Evolutionary conservation across 2,113 vertebrate genomes (phyloP).

Genomic region (Eulemur rufifrons): DNA sequence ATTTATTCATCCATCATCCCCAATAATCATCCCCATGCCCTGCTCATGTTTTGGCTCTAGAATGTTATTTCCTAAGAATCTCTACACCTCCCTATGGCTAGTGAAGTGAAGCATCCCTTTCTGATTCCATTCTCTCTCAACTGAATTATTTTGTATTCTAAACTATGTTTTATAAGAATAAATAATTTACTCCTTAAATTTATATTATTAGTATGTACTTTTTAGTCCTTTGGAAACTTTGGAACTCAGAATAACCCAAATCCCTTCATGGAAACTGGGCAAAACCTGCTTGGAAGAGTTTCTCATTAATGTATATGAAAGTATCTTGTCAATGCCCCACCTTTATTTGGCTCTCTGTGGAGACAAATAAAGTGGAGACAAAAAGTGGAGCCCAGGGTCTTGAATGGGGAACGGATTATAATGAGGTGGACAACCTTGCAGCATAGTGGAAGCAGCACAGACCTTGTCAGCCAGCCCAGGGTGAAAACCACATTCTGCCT

Average conservation of each 20-base stretch:
- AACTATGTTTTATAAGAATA: neutral
- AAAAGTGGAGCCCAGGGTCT: neutral
- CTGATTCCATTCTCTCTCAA: slow-evolving; percentile 2
- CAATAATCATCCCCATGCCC: neutral
- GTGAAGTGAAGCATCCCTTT: neutral
- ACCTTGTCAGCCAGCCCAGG: neutral
- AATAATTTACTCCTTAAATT: neutral
- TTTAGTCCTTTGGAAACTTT: neutral
- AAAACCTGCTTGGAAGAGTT: slow-evolving; percentile 3
- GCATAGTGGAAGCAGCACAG: neutral
- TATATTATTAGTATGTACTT: neutral
- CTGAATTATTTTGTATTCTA: neutral
- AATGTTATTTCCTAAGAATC: neutral
- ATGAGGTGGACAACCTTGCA: neutral
- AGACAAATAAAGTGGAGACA: neutral
- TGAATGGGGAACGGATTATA: neutral
- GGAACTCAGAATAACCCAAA: neutral
- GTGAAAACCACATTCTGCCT: neutral
- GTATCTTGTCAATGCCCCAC: neutral
- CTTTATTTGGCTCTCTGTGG: neutral
- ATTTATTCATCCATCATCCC: neutral
- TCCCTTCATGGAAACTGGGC: neutral
- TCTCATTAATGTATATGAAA: neutral
- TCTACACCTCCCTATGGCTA: neutral
- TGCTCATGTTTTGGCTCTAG: neutral